phyloP scores from a whole-genome alignment of 2,888 invertebrate species.

The Phaonia tiefii region DNA sequence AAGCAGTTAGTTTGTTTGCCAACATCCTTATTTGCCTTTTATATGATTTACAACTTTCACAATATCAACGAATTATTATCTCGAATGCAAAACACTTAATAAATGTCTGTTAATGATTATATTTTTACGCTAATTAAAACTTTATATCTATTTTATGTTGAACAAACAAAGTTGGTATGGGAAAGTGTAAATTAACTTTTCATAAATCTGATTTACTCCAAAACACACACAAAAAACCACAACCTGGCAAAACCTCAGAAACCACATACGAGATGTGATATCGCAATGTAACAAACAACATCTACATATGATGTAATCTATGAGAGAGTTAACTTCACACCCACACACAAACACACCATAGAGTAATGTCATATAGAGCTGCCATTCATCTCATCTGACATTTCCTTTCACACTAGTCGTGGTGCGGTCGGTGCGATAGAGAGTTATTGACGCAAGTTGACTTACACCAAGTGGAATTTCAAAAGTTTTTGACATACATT shows the following conservation, averaged over 20 bases:
- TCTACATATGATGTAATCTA: constrained; percentile 4
- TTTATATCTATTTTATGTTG: constrained; percentile 47
- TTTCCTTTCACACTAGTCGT: no score
- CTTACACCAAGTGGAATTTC: no score
- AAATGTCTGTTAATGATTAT: constrained; percentile 41
- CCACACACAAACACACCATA: background rate
- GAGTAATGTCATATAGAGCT: no score
- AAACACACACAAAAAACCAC: background rate
- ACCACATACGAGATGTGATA: background rate
- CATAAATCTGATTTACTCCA: constrained; percentile 35
- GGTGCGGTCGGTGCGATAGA: background rate
- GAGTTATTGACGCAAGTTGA: background rate
- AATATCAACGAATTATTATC: no score
- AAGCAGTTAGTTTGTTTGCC: no score
- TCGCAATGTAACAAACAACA: no score
- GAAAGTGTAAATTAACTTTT: constrained; percentile 32
- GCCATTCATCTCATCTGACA: no score
- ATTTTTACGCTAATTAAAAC: constrained; percentile 58
- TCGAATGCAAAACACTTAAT: background rate
- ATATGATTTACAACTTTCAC: no score
- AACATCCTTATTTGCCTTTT: no score
- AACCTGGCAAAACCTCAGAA: constrained; percentile 6
- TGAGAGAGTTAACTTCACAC: background rate
- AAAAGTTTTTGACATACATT: no score
- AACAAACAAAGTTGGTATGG: constrained; percentile 33